These are phyloP conservation scores for Anagrus nilaparvatae DNA, from an alignment of 1,140 invertebrate species.

Conservation along the genomic window DNA sequence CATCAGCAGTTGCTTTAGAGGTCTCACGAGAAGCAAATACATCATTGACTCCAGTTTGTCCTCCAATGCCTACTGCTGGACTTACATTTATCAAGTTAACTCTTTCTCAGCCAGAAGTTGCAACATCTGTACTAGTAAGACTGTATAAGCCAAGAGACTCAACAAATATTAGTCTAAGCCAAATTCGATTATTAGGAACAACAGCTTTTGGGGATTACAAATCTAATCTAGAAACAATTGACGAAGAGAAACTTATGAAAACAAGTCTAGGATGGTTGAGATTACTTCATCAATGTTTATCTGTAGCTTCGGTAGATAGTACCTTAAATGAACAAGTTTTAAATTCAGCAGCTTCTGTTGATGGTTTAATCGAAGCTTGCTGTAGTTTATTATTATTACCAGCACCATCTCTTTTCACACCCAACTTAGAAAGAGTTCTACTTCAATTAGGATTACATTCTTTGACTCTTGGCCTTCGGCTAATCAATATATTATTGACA, in stretches of 20 bases:
- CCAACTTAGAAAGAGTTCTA: slow-evolving; percentile 52
- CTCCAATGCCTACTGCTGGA: slow-evolving; percentile 69
- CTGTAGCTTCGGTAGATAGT: slow-evolving; percentile 41
- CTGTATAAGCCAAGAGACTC: slow-evolving; percentile 78
- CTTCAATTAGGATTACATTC: slow-evolving; percentile 52
- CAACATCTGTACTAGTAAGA: slow-evolving; percentile 49
- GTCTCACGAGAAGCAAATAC: slow-evolving; percentile 49
- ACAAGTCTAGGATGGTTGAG: slow-evolving; percentile 56
- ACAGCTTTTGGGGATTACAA: slow-evolving; percentile 59
- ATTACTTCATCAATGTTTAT: slow-evolving; percentile 56
- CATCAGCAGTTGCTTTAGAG: slow-evolving; percentile 81
- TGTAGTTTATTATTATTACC: slow-evolving; percentile 65
- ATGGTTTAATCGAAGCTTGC: slow-evolving; percentile 60
- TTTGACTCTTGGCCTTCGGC: slow-evolving; percentile 45
- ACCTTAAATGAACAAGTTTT: slow-evolving; percentile 41
- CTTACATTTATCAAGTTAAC: slow-evolving; percentile 77
- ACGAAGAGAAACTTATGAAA: slow-evolving; percentile 40
- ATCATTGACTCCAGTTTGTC: slow-evolving; percentile 52
- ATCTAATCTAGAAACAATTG: slow-evolving; percentile 33
- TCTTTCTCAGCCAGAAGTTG: slow-evolving; percentile 70
- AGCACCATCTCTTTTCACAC: slow-evolving; percentile 49
- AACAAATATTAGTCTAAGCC: slow-evolving; percentile 76
- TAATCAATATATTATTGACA: slow-evolving; percentile 50
- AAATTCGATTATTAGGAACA: slow-evolving; percentile 74
- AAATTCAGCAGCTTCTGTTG: slow-evolving; percentile 51